Percentiles rank a stretch among this genome's conserved stretches.
Conservation (phyloP, 2,888 invertebrate genomes). For the Atethmia centrago region DNA sequence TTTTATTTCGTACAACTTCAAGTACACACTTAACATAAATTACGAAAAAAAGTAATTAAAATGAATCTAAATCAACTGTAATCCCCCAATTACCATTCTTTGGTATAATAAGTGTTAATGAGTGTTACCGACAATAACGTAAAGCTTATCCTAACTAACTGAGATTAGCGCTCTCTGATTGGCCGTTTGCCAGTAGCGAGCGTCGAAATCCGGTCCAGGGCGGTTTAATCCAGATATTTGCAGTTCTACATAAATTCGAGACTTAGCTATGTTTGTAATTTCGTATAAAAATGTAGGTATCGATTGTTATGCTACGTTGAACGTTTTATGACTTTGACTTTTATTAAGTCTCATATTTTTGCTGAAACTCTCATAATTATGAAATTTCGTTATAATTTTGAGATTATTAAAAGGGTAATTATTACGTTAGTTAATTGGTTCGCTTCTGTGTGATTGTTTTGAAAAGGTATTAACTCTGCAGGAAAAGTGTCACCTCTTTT, state of each 20-base stretch:
- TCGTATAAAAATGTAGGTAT: slow-evolving; percentile 19
- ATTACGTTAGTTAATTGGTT: slow-evolving; percentile 19
- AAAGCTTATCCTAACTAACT: slow-evolving; percentile 69
- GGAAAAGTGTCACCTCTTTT: not conserved
- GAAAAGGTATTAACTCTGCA: not conserved
- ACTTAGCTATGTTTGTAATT: slow-evolving; percentile 52
- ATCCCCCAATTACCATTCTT: slow-evolving; percentile 43
- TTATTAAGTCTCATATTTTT: not conserved
- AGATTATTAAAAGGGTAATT: no score
- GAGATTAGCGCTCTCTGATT: slow-evolving; percentile 73
- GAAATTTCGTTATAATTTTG: no score
- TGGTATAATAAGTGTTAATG: slow-evolving; percentile 50
- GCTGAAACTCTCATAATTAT: not conserved
- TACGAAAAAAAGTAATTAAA: slow-evolving; percentile 9
- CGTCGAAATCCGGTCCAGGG: slow-evolving; percentile 71
- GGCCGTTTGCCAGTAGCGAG: slow-evolving; percentile 68
- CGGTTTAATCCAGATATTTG: slow-evolving; percentile 76
- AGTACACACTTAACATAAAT: slow-evolving; percentile 4
- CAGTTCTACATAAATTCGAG: slow-evolving; percentile 75
- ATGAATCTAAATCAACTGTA: slow-evolving; percentile 24
- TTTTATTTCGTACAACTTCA: slow-evolving; percentile 15
- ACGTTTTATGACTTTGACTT: slow-evolving; percentile 9
- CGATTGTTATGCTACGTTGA: slow-evolving; percentile 16
- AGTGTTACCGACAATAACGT: slow-evolving; percentile 48
- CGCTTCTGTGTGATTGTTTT: not conserved